These are phyloP conservation scores for Synaphobranchus kaupii DNA, from an alignment of 2,797 vertebrate genomes.

Conservation along the genomic window DNA sequence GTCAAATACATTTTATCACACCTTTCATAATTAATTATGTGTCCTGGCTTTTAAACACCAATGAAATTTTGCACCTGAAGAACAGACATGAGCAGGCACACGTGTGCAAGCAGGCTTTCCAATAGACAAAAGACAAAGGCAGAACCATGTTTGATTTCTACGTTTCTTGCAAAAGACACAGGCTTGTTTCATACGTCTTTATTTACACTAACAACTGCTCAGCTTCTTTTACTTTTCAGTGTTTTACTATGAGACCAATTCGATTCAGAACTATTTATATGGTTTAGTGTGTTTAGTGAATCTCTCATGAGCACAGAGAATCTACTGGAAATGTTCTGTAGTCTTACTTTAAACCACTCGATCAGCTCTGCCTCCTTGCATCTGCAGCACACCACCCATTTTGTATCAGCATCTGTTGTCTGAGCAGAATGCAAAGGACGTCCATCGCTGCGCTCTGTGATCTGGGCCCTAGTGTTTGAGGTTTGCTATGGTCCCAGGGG, in stretches of 20 bases:
- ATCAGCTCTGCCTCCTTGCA: background rate
- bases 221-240: background rate
- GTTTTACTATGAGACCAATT: background rate
- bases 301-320: background rate
- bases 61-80: too few relatives aligned
- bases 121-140: background rate
- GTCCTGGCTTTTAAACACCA: too few relatives aligned
- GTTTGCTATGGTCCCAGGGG: background rate
- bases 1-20: too few relatives aligned
- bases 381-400: background rate
- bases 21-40: too few relatives aligned
- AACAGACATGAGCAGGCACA: background rate
- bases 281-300: background rate
- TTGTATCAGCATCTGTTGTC: background rate
- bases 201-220: background rate
- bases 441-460: background rate
- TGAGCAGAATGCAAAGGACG: background rate
- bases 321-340: background rate
- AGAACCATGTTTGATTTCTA: background rate
- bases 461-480: background rate
- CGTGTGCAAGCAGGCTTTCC: background rate
- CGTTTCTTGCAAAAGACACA: background rate
- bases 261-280: background rate
- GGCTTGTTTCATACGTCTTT: background rate
- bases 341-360: background rate